A percentile compares a stretch with the other conserved stretches of the same genome.
phyloP scores from a whole-genome alignment of 2,888 invertebrate genomes.

The Alentia gelatinosa region DNA sequence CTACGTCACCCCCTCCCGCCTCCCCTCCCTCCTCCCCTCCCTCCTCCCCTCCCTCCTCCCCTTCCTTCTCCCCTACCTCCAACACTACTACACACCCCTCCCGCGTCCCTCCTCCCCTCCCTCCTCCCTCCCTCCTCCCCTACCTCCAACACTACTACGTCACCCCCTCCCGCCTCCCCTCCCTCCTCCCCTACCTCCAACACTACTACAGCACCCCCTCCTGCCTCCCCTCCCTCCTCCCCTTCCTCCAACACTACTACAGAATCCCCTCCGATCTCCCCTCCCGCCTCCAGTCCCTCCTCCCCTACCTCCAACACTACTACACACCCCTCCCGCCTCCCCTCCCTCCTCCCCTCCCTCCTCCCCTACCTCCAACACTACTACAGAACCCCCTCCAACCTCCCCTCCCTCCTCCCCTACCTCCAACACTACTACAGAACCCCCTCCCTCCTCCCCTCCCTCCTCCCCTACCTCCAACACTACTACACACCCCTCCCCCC shows the following conservation, averaged over 20 bases:
- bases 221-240: background rate
- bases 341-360: no score
- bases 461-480: no score
- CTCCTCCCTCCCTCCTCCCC: background rate
- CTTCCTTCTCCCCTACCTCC: background rate
- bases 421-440: no score
- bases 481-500: background rate
- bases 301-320: background rate
- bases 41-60: background rate
- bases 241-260: background rate
- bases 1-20: background rate
- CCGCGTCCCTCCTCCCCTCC: background rate
- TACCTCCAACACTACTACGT: no score
- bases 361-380: no score
- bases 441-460: no score
- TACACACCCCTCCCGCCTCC: no score
- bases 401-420: no score
- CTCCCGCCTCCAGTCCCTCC: background rate
- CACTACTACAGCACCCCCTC: background rate
- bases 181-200: background rate
- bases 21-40: background rate
- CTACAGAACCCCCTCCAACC: background rate
- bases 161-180: background rate
- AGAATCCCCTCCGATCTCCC: background rate
- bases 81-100: background rate